Conservation (phyloP, 2,888 invertebrate genomes). For the Agrochola lota region DNA sequence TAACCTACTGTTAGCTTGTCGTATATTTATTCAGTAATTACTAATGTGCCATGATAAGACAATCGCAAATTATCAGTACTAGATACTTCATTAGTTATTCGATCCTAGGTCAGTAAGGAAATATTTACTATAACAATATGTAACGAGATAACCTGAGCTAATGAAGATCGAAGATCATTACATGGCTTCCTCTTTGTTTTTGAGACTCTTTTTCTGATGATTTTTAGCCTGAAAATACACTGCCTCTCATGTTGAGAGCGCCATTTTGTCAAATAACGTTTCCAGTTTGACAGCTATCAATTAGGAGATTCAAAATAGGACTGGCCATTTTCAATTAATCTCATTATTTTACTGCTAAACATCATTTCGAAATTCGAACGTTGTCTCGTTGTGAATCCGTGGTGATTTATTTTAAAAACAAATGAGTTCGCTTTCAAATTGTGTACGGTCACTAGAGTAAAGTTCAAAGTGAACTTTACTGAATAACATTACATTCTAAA, state of each 20-base stretch:
- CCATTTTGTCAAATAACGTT: background rate
- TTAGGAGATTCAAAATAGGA: background rate
- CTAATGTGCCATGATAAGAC: background rate
- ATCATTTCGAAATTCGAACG: background rate
- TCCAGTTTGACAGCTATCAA: constrained; percentile 21
- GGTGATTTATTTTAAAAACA: constrained; percentile 1
- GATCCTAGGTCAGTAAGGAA: constrained; percentile 33
- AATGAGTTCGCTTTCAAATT: background rate
- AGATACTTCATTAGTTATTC: constrained; percentile 37
- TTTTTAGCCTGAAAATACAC: background rate
- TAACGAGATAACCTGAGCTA: constrained; percentile 11
- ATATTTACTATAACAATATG: constrained; percentile 7
- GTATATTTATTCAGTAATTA: constrained; percentile 10
- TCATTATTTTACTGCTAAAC: background rate
- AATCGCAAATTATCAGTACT: constrained; percentile 26
- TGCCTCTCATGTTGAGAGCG: background rate
- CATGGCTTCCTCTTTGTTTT: background rate
- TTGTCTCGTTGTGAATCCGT: background rate
- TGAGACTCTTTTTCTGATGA: background rate
- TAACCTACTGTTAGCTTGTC: background rate
- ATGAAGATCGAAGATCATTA: constrained; percentile 9
- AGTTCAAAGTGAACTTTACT: background rate
- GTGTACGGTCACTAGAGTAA: background rate
- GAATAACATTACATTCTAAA: background rate
- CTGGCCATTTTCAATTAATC: background rate